Evolutionary conservation across 92 coral and sea anemone species (phyloP).

Genomic region (Pocillopora meandrina): DNA sequence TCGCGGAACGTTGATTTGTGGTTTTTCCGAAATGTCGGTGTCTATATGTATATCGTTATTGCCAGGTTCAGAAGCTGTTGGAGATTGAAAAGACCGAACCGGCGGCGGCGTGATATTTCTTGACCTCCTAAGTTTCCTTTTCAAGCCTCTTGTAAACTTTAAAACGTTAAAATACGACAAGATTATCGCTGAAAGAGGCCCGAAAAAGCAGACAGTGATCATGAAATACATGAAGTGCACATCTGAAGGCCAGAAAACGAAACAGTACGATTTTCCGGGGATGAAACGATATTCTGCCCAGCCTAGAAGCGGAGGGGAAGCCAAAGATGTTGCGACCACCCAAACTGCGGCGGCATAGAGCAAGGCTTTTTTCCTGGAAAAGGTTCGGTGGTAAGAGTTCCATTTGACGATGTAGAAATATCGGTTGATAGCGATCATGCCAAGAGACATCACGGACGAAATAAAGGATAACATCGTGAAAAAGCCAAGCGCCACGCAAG

Average conservation of each 20-base stretch:
- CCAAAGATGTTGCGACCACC: slow-evolving; percentile 52
- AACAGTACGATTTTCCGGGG: slow-evolving; percentile 71
- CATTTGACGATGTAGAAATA: slow-evolving; percentile 72
- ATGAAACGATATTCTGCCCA: slow-evolving; percentile 68
- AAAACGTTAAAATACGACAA: slow-evolving; percentile 59
- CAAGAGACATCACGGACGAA: slow-evolving; percentile 74
- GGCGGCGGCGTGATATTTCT: slow-evolving; percentile 1
- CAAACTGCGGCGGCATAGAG: slow-evolving; percentile 46
- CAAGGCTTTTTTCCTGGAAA: slow-evolving; percentile 30
- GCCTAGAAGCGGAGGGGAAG: slow-evolving; percentile 68
- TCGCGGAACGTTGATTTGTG: neutral
- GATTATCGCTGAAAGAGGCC: slow-evolving; percentile 60
- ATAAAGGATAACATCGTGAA: slow-evolving; percentile 62
- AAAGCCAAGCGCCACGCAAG: slow-evolving; percentile 57
- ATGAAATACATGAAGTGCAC: slow-evolving; percentile 68
- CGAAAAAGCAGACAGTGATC: slow-evolving; percentile 63
- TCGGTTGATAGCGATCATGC: slow-evolving; percentile 68
- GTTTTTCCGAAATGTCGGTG: neutral
- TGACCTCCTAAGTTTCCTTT: neutral
- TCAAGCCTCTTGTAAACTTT: slow-evolving; percentile 17
- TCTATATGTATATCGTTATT: neutral
- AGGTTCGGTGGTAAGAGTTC: slow-evolving; percentile 46
- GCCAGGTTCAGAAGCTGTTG: neutral
- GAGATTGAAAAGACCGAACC: neutral
- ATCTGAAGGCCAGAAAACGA: slow-evolving; percentile 63